Conservation (phyloP, 2,797 vertebrate species). For the Mastacembelus armatus region DNA sequence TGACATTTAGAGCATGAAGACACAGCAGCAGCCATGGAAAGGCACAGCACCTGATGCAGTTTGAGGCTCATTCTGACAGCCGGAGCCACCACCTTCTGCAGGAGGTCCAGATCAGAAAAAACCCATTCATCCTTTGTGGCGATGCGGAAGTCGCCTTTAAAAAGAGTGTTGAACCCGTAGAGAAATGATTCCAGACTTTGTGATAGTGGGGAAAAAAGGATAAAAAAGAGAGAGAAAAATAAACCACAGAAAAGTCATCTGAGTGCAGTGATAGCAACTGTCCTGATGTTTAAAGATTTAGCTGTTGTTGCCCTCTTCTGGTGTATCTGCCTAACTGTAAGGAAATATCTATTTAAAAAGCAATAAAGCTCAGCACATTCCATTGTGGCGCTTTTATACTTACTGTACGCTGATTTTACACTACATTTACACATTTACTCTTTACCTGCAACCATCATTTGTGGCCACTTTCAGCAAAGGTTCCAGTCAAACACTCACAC, state of each 20-base stretch:
- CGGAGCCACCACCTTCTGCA: conserved; percentile 93
- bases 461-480: too few relatives aligned
- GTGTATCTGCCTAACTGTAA: conserved; percentile 32
- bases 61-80: conserved; percentile 97
- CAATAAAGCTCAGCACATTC: background rate
- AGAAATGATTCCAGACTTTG: conserved; percentile 96
- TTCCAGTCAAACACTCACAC: too few relatives aligned
- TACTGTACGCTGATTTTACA: too few relatives aligned
- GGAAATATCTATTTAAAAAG: background rate
- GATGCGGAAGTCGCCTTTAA: conserved; percentile 97
- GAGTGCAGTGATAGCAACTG: background rate
- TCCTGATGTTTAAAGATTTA: conserved; percentile 11
- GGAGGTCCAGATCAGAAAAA: conserved; percentile 94
- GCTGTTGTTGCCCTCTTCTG: conserved; percentile 56
- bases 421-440: too few relatives aligned
- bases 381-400: too few relatives aligned
- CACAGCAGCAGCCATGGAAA: too few relatives aligned
- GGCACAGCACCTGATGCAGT: conserved; percentile 92
- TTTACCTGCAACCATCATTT: too few relatives aligned
- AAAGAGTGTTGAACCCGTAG: conserved; percentile 94
- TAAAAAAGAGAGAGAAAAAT: background rate
- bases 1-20: too few relatives aligned
- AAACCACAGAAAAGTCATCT: conserved; percentile 11
- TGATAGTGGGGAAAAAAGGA: conserved; percentile 11
- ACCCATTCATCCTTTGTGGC: conserved; percentile 96